These are phyloP conservation scores for Lasioglossum leucozonium DNA, from an alignment of 2,888 invertebrate species.

Conservation along the genomic window DNA sequence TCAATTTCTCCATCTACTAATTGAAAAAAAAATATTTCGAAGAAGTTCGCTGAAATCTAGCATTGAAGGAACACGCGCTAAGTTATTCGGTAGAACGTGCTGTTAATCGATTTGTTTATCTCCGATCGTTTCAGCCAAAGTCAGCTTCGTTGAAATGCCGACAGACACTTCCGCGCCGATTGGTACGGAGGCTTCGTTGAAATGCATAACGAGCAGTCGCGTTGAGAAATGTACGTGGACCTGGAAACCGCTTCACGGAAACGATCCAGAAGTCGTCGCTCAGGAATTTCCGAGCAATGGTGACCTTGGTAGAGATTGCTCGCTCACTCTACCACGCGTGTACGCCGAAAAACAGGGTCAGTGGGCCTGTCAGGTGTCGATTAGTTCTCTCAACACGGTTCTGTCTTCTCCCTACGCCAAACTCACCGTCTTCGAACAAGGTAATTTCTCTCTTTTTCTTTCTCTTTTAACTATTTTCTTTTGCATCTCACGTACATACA, in stretches of 20 bases:
- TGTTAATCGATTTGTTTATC: conserved; percentile 23
- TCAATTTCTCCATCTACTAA: not conserved
- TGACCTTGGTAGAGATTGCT: conserved; percentile 80
- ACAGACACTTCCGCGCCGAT: conserved; percentile 76
- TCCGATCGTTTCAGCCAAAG: conserved; percentile 74
- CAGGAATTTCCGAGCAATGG: conserved; percentile 80
- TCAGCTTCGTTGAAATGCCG: conserved; percentile 80
- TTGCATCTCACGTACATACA: not conserved
- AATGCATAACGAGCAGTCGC: conserved; percentile 79
- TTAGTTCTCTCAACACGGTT: conserved; percentile 74
- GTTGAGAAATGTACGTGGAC: conserved; percentile 81
- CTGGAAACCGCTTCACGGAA: conserved; percentile 76
- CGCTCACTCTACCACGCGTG: conserved; percentile 74
- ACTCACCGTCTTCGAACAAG: conserved; percentile 80
- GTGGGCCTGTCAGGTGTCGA: conserved; percentile 80
- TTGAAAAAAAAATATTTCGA: not conserved
- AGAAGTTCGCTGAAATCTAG: not conserved
- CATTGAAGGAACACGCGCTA: not conserved
- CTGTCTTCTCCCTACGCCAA: conserved; percentile 75
- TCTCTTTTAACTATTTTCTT: not conserved
- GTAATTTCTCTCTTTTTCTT: conserved; percentile 62
- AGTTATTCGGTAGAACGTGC: not conserved
- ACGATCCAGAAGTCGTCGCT: conserved; percentile 70
- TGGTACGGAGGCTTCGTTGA: conserved; percentile 76
- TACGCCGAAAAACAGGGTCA: conserved; percentile 79